Percentiles rank a stretch among this genome's conserved stretches.
Evolutionary conservation across 1,140 invertebrate species (phyloP).

Genomic region (Drosophila equinoxialis): DNA sequence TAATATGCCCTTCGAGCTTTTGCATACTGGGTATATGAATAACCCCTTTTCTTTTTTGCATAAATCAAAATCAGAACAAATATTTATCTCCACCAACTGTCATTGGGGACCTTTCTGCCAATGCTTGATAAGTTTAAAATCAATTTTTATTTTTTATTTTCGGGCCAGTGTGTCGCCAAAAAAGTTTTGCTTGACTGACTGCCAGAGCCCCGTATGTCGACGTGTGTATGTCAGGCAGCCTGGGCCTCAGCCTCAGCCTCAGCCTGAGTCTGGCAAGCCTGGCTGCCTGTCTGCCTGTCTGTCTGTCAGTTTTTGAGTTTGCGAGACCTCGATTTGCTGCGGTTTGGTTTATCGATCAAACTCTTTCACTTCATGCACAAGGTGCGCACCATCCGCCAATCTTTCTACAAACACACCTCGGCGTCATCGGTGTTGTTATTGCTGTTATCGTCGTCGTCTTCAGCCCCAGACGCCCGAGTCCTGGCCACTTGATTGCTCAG

Average conservation of each 20-base stretch:
- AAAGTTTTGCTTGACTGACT: conserved; percentile 6
- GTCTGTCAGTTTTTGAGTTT: conserved; percentile 30
- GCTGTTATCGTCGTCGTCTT: too few relatives aligned
- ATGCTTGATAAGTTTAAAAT: conserved; percentile 52
- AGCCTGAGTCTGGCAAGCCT: background rate
- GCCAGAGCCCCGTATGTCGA: background rate
- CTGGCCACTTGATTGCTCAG: conserved; percentile 55
- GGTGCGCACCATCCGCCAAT: conserved; percentile 38
- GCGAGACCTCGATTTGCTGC: conserved; percentile 40
- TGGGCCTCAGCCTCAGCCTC: background rate
- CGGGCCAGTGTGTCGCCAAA: conserved; percentile 51
- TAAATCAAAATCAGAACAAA: conserved; percentile 41
- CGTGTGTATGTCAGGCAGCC: background rate
- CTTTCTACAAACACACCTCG: background rate
- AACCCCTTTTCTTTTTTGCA: conserved; percentile 39
- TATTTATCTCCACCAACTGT: conserved; percentile 9
- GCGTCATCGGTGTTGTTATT: background rate
- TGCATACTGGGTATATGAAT: background rate
- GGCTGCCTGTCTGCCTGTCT: background rate
- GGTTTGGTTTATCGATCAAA: conserved; percentile 55
- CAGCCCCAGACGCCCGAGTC: conserved; percentile 20
- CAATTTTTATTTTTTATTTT: conserved; percentile 35
- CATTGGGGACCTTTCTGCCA: background rate
- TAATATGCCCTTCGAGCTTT: background rate
- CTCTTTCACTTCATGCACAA: conserved; percentile 40